These are phyloP conservation scores for Danio albolineatus DNA, from an alignment of 2,797 vertebrate species.

Conservation along the genomic window DNA sequence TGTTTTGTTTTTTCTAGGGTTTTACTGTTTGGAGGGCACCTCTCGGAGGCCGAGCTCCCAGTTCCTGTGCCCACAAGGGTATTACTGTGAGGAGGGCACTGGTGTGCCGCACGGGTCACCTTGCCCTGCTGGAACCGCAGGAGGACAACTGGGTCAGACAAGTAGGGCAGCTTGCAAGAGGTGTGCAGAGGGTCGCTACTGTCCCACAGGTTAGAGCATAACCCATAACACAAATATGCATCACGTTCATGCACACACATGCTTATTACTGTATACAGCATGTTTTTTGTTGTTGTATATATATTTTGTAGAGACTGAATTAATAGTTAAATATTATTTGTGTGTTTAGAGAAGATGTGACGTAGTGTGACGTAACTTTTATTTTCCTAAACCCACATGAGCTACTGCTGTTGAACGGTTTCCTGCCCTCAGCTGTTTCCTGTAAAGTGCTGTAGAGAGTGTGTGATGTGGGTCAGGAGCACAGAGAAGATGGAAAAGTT, in stretches of 20 bases:
- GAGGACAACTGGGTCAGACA: slow-evolving; percentile 85
- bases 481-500: slow-evolving; percentile 50
- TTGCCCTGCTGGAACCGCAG: slow-evolving; percentile 83
- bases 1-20: slow-evolving; percentile 73
- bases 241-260: background rate
- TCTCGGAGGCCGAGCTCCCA: slow-evolving; percentile 77
- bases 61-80: slow-evolving; percentile 83
- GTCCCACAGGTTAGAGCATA: slow-evolving; percentile 79
- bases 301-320: background rate
- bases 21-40: slow-evolving; percentile 86
- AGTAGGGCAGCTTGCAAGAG: slow-evolving; percentile 84
- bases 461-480: slow-evolving; percentile 56
- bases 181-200: slow-evolving; percentile 85
- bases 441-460: slow-evolving; percentile 44
- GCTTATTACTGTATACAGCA: background rate
- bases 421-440: slow-evolving; percentile 62
- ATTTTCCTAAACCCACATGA: slow-evolving; percentile 41
- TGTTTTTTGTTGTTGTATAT: background rate
- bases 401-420: slow-evolving; percentile 47
- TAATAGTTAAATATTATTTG: background rate
- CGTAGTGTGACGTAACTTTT: background rate
- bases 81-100: slow-evolving; percentile 86
- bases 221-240: slow-evolving; percentile 32
- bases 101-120: slow-evolving; percentile 81
- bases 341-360: background rate